Conservation (phyloP, 2,797 vertebrate genomes). For the Meda fulgida region DNA sequence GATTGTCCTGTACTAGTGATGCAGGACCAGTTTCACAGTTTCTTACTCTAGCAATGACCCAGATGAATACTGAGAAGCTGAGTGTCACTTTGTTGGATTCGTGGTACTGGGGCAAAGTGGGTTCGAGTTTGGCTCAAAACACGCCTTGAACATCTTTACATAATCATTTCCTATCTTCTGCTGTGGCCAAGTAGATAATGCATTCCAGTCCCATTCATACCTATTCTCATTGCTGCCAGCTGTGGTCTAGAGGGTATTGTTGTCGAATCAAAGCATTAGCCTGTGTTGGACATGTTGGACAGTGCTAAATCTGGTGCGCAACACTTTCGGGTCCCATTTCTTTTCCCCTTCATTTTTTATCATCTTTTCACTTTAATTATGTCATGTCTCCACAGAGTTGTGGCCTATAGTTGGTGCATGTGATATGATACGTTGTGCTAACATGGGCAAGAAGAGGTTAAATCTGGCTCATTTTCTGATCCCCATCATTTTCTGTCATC, state of each 20-base stretch:
- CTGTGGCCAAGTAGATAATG: not conserved
- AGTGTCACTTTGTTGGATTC: not conserved
- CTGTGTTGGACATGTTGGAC: not conserved
- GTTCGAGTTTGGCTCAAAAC: not conserved
- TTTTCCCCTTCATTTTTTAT: not conserved
- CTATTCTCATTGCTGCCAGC: not conserved
- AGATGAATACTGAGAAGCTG: not conserved
- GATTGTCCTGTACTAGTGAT: conserved; percentile 3
- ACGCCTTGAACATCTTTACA: not conserved
- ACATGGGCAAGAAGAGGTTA: not conserved
- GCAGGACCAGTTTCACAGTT: not conserved
- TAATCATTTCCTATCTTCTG: not conserved
- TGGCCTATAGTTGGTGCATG: not conserved
- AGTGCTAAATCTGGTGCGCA: not conserved
- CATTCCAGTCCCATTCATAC: not conserved
- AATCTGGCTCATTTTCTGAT: not conserved
- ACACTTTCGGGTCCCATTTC: not conserved
- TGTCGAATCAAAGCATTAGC: not conserved
- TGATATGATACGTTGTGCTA: too few species aligned
- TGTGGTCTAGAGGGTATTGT: not conserved
- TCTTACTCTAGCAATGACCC: not conserved
- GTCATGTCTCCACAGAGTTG: not conserved
- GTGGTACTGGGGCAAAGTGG: not conserved
- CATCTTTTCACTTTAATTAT: not conserved
- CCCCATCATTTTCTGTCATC: too few species aligned